Conservation (phyloP, 2,797 vertebrate species). For the Ceyx erithaca region DNA sequence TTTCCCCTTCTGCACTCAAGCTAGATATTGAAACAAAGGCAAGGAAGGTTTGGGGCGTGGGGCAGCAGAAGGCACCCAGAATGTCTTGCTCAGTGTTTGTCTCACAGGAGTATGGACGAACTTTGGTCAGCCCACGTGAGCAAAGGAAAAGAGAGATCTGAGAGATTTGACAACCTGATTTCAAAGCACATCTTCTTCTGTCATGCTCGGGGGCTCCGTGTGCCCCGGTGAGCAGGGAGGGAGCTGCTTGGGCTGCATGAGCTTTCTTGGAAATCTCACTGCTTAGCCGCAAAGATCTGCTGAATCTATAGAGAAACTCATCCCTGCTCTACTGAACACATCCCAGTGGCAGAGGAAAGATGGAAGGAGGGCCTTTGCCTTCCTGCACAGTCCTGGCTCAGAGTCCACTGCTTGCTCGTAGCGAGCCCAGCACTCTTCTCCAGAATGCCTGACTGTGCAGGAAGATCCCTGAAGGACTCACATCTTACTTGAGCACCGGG, state of each 20-base stretch:
- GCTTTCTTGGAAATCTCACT: background rate
- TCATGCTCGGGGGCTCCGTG: rapidly evolving
- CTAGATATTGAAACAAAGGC: background rate
- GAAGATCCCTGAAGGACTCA: no score
- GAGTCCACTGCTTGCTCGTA: background rate
- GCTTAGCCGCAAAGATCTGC: background rate
- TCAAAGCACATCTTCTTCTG: background rate
- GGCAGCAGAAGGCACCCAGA: no score
- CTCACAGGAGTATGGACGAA: rapidly evolving
- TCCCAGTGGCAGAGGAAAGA: background rate
- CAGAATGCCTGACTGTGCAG: no score
- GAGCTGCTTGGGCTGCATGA: rapidly evolving
- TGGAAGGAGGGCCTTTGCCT: background rate
- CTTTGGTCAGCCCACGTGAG: rapidly evolving
- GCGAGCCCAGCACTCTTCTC: background rate
- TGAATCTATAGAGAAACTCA: background rate
- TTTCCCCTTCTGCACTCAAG: background rate
- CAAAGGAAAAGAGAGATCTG: background rate
- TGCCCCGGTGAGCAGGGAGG: background rate
- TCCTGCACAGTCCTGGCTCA: background rate
- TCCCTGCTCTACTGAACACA: rapidly evolving
- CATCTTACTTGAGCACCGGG: background rate
- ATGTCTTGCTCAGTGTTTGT: rapidly evolving
- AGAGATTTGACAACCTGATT: background rate
- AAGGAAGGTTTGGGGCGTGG: no score